These are phyloP conservation scores for Epistrophe eligans DNA, from an alignment of 2,888 invertebrate genomes.

Conservation along the genomic window DNA sequence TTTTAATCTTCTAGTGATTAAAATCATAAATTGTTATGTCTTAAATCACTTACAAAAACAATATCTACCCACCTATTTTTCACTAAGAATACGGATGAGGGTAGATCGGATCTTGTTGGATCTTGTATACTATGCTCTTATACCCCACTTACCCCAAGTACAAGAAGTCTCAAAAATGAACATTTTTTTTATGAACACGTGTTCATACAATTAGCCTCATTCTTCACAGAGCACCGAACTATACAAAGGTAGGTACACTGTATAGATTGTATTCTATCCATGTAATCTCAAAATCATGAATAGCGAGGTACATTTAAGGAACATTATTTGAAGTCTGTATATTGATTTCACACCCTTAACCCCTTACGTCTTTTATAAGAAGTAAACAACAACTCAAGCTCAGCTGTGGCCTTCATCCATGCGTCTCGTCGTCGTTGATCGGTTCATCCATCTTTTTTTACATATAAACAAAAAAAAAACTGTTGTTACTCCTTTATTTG, in stretches of 20 bases:
- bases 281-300: not conserved
- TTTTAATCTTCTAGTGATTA: too few relatives aligned
- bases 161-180: too few relatives aligned
- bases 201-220: too few relatives aligned
- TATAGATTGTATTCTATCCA: not conserved
- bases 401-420: conserved; percentile 57
- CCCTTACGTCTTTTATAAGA: not conserved
- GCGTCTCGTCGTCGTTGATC: not conserved
- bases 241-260: not conserved
- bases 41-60: too few relatives aligned
- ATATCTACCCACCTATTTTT: too few relatives aligned
- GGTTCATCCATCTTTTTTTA: conserved; percentile 57
- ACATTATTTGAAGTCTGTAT: conserved; percentile 9
- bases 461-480: conserved; percentile 39
- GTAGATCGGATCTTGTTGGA: too few relatives aligned
- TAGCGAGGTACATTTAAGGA: not conserved
- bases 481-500: conserved; percentile 32
- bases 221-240: not conserved
- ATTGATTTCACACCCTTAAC: not conserved
- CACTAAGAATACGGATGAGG: too few relatives aligned
- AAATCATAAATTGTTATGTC: too few relatives aligned
- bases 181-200: too few relatives aligned
- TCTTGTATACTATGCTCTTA: too few relatives aligned
- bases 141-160: too few relatives aligned
- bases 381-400: conserved; percentile 32